These are phyloP conservation scores for Platalea minor DNA, from an alignment of 2,797 vertebrate genomes.

Conservation along the genomic window DNA sequence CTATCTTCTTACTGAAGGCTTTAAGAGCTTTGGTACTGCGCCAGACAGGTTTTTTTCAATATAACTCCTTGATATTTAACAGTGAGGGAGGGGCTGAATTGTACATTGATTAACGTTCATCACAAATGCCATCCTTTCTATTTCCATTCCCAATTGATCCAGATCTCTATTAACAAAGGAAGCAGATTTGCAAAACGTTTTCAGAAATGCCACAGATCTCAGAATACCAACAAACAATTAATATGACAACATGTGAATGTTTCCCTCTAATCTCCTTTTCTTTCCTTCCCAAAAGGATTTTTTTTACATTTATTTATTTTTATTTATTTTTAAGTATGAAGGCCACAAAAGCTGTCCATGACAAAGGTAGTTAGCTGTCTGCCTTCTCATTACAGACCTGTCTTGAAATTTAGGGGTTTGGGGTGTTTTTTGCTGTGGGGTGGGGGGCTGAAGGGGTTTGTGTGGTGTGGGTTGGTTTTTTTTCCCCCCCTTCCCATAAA, in stretches of 20 bases:
- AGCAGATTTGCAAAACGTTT: neutral
- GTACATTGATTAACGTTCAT: neutral
- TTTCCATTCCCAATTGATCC: neutral
- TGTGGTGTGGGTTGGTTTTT: too few relatives aligned
- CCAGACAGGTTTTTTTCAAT: neutral
- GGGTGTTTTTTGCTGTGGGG: neutral
- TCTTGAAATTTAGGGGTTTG: neutral
- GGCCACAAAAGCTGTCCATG: neutral
- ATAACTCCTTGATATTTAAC: neutral
- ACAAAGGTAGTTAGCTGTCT: neutral
- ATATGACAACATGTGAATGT: neutral
- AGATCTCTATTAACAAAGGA: neutral
- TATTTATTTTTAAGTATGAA: neutral
- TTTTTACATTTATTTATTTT: neutral
- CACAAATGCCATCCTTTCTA: neutral
- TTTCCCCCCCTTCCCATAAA: neutral
- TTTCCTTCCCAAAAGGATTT: neutral
- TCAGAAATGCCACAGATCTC: neutral
- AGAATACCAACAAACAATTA: neutral
- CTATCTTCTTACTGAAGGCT: neutral
- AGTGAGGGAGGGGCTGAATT: neutral
- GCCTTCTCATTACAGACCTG: neutral
- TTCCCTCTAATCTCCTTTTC: neutral
- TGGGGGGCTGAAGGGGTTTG: neutral
- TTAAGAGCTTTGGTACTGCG: neutral